Base-by-base conservation (phyloP, 1,140 invertebrate species). In the Drosophila carrolli region DNA sequence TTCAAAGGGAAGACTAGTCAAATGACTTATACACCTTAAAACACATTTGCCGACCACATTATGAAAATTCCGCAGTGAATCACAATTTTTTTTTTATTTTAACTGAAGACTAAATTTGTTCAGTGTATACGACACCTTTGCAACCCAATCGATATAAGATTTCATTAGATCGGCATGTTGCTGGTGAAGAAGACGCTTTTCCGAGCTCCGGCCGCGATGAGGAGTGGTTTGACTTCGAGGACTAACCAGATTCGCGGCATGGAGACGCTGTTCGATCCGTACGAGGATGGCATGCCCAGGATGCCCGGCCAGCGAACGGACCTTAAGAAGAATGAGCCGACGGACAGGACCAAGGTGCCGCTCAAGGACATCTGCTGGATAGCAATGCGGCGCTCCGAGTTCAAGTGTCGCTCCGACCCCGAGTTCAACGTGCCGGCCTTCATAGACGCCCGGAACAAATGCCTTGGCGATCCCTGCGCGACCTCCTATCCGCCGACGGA, bases 361-460 rank as follows among this genome's bases (percentile, higher is more conserved):
- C 0, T 43, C 5, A 41, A 46, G 14, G 50, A 74, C 0, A 54
- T 62, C 0, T 86, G 83, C 40, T 86, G 83, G 83, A 58, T 68
- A 6, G 19, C 78, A 0, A 11, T 73, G 14, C 70, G 75, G 0
- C 74, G 82, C 1, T 57, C 70, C 0, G 81, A 86, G 46, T 86
- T 55, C 62, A 81, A 81, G 9, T 86, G 82, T n/a, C 82, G 82
- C 13, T 73, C 78, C 2, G 82, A 86, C 14, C 58, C 66, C 0
- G 82, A 86, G 16, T 81, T 86, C 38, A 2, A 53, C 1, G 9
- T 73, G 0, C 46, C 50, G 1, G 3, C 60, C 0, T 79, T 76
- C 5, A 57, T 88, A 0, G 41, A 74, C 8, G n/a, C 46, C 0
- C 38, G n/a, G 0, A 81, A 74, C 7, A 16, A 23, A 0, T 86